Percentiles rank a stretch among this genome's conserved stretches.
These are phyloP conservation scores for Solea senegalensis DNA, from an alignment of 2,113 vertebrate species.

Conservation along the genomic window DNA sequence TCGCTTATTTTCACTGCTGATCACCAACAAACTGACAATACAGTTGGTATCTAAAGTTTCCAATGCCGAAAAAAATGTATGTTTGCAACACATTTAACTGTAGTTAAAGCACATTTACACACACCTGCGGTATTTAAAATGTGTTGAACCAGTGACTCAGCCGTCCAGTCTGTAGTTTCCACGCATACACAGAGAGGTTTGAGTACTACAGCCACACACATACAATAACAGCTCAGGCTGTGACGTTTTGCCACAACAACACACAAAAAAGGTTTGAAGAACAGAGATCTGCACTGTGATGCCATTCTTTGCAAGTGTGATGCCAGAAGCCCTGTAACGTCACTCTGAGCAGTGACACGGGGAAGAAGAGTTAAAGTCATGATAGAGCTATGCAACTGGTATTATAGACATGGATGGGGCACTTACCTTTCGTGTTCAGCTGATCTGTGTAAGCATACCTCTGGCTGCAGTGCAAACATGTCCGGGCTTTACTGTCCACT, in stretches of 20 bases:
- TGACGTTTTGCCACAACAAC: conserved; percentile 35
- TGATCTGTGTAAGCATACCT: conserved; percentile 97
- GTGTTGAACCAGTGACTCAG: conserved; percentile 53
- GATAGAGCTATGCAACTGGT: conserved; percentile 65
- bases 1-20: too few relatives aligned
- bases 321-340: conserved; percentile 89
- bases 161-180: conserved; percentile 26
- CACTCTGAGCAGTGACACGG: conserved; percentile 52
- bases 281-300: conserved; percentile 95
- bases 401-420: conserved; percentile 85
- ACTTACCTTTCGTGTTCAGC: conserved; percentile 93
- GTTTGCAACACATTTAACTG: too few relatives aligned
- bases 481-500: conserved; percentile 99
- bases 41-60: too few relatives aligned
- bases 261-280: conserved; percentile 41
- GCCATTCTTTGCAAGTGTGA: conserved; percentile 92
- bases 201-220: conserved; percentile 60
- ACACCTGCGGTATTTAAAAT: neutral
- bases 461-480: conserved; percentile 97
- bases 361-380: conserved; percentile 55
- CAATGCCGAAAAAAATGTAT: too few relatives aligned
- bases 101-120: too few relatives aligned
- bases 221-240: conserved; percentile 50
- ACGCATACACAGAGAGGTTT: conserved; percentile 39
- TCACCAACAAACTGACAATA: too few relatives aligned